Base-by-base conservation (phyloP, 2,113 vertebrate genomes). In the Grammomys dolichurus region DNA sequence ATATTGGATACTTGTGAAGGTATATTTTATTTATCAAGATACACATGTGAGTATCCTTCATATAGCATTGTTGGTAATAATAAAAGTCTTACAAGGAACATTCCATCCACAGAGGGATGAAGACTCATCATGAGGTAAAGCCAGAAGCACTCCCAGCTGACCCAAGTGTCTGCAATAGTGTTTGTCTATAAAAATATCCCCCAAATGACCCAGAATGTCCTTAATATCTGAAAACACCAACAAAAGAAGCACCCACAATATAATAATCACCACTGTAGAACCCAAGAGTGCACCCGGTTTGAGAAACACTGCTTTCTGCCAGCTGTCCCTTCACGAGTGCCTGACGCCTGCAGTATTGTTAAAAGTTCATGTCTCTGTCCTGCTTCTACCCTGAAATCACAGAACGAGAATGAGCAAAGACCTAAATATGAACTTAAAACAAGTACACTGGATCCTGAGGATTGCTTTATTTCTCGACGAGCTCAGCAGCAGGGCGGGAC, bases 191-290 rank as follows among this genome's bases (percentile, higher is more conserved):
- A 88, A 92, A 72, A 63, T 81, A 48, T 51, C 67, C 56, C 48
- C 17, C 7, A 65, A 19, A 46, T 77, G 19, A 92, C 40, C 65
- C 24, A 85, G 51, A 85, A 72, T 95, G 14, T 51, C 76, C 73
- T 69, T 93, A 80, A 69, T 69, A 92, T 76, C 54, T 85, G 76
- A 94, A 95, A 89, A 81, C 60, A 43, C 65, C 33, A 84, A 63
- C n/a, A 82, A 93, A 93, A 93, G 63, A 77, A 78, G 86, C 58
- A 17, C 48, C 14, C 5, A 80, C 60, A 69, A 87, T 76, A 16
- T 84, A 65, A 84, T 78, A 82, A 19, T 36, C 58, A 40, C 65
- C 40, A 73, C 56, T 78, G 19, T 40, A 17, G 19, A 58, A 11
- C 22, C 54, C 11, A 89, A 40, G 67, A 51, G 58, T 9, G 10